phyloP scores from a whole-genome alignment of 2,113 vertebrate genomes.

The Myotis brandtii region DNA sequence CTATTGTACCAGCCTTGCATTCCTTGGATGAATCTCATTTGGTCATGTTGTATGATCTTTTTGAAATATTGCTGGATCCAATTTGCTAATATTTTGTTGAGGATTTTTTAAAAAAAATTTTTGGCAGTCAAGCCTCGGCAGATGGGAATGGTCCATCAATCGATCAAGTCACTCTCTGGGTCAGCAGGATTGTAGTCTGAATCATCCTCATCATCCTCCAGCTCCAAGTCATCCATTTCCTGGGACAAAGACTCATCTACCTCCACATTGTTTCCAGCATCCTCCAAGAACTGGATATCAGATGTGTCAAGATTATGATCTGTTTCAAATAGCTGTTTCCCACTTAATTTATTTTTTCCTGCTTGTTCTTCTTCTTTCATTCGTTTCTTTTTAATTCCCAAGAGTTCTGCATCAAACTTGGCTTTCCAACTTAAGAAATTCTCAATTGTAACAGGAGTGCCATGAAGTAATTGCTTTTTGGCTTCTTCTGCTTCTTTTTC shows the following conservation, averaged over 20 bases:
- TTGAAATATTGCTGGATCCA: no score
- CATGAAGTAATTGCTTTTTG: conserved; percentile 96
- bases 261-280: conserved; percentile 96
- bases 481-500: conserved; percentile 97
- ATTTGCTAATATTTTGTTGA: no score
- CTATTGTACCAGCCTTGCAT: no score
- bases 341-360: conserved; percentile 95
- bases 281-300: conserved; percentile 98
- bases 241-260: conserved; percentile 99
- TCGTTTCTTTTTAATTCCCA: conserved; percentile 92
- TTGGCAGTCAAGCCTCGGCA: conserved; percentile 77
- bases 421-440: conserved; percentile 98
- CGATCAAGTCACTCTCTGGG: conserved; percentile 90
- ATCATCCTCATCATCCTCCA: conserved; percentile 96
- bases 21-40: no score
- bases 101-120: no score
- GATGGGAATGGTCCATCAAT: conserved; percentile 39
- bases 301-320: conserved; percentile 99
- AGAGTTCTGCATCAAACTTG: conserved; percentile 93
- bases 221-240: conserved; percentile 97
- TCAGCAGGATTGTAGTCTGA: conserved; percentile 94
- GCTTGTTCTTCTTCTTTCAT: conserved; percentile 97
- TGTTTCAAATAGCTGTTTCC: conserved; percentile 97
- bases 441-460: conserved; percentile 97
- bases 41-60: no score